Conservation (phyloP, 2,113 vertebrate species). For the Mirounga angustirostris region DNA sequence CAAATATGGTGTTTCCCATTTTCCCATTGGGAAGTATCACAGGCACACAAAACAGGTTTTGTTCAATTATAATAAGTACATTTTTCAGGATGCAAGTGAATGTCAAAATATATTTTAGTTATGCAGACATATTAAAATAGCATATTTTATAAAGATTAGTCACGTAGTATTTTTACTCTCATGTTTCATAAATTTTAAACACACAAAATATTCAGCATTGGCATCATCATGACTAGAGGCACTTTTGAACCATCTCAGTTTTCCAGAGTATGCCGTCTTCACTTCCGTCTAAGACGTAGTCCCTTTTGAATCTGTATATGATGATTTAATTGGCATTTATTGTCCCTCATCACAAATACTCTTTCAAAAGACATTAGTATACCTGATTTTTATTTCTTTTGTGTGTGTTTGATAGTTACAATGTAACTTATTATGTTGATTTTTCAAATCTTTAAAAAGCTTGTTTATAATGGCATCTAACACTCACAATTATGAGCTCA, state of each 20-base stretch:
- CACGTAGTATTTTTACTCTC: neutral
- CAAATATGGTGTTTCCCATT: neutral
- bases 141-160: neutral
- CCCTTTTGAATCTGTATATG: neutral
- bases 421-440: neutral
- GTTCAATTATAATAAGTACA: neutral
- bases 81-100: neutral
- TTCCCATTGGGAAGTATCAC: neutral
- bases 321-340: neutral
- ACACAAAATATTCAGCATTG: neutral
- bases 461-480: neutral
- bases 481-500: neutral
- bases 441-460: neutral
- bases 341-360: neutral
- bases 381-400: neutral
- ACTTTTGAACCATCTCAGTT: neutral
- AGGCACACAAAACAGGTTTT: neutral
- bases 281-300: neutral
- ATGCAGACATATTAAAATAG: neutral
- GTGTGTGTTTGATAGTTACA: neutral
- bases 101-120: neutral
- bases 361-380: neutral
- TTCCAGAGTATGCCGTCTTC: neutral
- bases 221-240: neutral
- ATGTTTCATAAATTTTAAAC: conserved; percentile 2